phyloP scores from a whole-genome alignment of 2,888 invertebrate species.

The Amorpha juglandis region DNA sequence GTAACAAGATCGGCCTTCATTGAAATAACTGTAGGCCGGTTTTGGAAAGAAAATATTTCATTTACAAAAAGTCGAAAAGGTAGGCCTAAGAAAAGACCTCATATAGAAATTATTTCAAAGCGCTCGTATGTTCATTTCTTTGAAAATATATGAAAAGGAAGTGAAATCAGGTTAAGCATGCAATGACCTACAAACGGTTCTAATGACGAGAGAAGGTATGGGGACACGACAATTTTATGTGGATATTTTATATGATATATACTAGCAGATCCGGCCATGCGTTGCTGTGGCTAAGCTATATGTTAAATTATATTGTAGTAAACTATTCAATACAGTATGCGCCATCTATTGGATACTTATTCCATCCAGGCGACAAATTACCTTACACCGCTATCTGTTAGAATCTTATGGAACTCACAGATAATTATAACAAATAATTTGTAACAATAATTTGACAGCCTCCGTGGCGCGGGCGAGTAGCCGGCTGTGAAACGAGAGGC shows the following conservation, averaged over 20 bases:
- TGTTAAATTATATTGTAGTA: no score
- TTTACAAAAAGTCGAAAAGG: background rate
- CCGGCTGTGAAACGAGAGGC: no score
- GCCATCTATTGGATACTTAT: no score
- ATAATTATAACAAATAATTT: no score
- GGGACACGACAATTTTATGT: background rate
- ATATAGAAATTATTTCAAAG: constrained; percentile 26
- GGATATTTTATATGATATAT: constrained; percentile 15
- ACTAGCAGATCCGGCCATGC: no score
- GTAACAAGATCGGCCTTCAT: background rate
- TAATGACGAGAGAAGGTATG: constrained; percentile 21
- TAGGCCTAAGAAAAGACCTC: constrained; percentile 2
- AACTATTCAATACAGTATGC: no score
- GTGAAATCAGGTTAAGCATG: constrained; percentile 50
- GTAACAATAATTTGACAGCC: no score
- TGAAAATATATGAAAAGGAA: constrained; percentile 42
- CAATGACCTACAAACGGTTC: constrained; percentile 32
- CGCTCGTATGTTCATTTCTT: constrained; percentile 27
- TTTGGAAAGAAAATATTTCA: constrained; percentile 7
- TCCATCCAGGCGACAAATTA: no score
- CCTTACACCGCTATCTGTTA: no score
- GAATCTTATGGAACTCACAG: no score
- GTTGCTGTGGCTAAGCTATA: no score
- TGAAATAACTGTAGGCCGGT: background rate
- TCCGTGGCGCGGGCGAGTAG: no score